Base-by-base conservation (phyloP, 2,797 vertebrate species). In the Enteromius unitaeniatus region DNA sequence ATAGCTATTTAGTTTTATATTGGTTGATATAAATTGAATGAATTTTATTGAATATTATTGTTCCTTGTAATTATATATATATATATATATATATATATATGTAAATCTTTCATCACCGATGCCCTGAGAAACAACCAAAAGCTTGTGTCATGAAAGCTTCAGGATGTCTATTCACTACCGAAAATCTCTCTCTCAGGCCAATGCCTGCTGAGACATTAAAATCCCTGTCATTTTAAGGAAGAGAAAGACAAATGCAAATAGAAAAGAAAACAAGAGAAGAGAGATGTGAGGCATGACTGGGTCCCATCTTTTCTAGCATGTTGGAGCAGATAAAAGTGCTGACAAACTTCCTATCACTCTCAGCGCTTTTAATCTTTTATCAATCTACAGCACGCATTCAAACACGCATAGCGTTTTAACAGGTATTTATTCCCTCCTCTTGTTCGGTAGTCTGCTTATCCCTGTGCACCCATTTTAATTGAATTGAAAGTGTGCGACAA, bases 401-500 rank as follows among this genome's bases (percentile, higher is more conserved):
- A 49, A 84, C n/a, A 76, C 3, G 19, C 65, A 51, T 47, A 26
- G 34, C 17, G 7, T 76, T 84, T 86, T 86, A 84, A 78, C 45
- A 73, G 72, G 68, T 67, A 37, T 84, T 51, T 75, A 69, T 81
- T 67, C 17, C 28, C 40, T 84, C 53, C 53, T 60, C 67, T 64
- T 81, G 58, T 49, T n/a, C 2, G 19, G 49, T 51, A 26, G 64
- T 51, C 68, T 8, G 51, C 42, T 64, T 53, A 21, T 74, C 62
- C 75, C 21, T 26, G 51, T 51, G 42, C 13, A 13, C 37, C 78
- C 68, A 23, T 82, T 87, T 86, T 80, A 87, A 84, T 85, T 76
- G 82, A 87, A 86, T 53, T n/a, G 62, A 88, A 87, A 23, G 72
- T 37, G 55, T 83, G 85, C 81, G 82, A 86, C 85, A 83, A 86